Percentiles rank a stretch among this genome's conserved stretches.
Conservation (phyloP, 1,140 invertebrate genomes). For the Chionoecetes opilio region DNA sequence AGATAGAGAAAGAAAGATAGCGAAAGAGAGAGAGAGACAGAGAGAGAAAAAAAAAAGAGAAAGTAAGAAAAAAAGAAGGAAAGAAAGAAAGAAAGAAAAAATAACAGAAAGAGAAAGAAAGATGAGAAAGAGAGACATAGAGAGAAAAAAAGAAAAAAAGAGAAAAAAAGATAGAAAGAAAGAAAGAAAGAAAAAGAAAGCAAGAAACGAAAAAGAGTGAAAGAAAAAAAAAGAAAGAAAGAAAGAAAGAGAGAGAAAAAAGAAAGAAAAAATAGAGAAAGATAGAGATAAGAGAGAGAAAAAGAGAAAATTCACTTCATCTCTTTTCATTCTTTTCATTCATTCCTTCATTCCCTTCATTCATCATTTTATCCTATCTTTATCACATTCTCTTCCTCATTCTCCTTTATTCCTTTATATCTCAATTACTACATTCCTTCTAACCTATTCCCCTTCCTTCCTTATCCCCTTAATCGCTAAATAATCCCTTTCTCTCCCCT, state of each 20-base stretch:
- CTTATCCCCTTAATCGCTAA: too few relatives aligned
- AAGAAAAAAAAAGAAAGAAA: background rate
- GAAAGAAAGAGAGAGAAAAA: background rate
- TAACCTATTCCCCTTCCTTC: too few relatives aligned
- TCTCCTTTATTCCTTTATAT: background rate
- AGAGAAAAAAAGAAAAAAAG: background rate
- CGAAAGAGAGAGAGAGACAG: background rate
- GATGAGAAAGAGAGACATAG: background rate
- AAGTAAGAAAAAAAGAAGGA: background rate
- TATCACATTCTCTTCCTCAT: background rate
- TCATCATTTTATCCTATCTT: background rate
- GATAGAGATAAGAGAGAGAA: background rate
- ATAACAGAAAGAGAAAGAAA: background rate
- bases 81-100: background rate
- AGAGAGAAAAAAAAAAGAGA: background rate
- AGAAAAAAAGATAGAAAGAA: background rate
- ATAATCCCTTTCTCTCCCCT: too few relatives aligned
- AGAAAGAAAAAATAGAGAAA: background rate
- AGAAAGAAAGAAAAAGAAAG: too few relatives aligned
- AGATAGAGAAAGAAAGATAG: background rate
- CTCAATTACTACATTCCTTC: too few relatives aligned
- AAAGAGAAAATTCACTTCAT: background rate
- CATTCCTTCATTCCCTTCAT: background rate
- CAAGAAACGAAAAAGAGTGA: background rate
- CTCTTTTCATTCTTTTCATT: slow-evolving; percentile 7